These are phyloP conservation scores for Paraescarpia echinospica DNA, from an alignment of 1,140 invertebrate genomes.

Conservation along the genomic window DNA sequence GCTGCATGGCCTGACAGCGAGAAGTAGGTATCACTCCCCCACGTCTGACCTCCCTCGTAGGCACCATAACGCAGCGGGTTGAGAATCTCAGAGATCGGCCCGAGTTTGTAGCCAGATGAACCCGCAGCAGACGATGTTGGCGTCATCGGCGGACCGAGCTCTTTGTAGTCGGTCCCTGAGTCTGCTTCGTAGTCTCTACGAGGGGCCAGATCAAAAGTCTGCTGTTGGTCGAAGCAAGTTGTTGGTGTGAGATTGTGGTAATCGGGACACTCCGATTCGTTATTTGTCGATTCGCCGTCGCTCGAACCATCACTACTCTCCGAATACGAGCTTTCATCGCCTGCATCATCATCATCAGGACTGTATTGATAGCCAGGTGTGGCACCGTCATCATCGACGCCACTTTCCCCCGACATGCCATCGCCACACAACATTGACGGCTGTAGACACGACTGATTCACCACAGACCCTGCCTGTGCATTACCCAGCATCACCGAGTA, in stretches of 20 bases:
- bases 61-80: conserved; percentile 39
- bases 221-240: conserved; percentile 16
- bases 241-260: conserved; percentile 7
- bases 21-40: neutral
- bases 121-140: neutral
- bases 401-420: conserved; percentile 58
- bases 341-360: conserved; percentile 38
- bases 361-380: conserved; percentile 61
- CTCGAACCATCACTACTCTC: conserved; percentile 60
- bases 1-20: neutral
- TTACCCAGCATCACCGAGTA: neutral
- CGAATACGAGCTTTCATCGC: conserved; percentile 67
- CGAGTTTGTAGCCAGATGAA: conserved; percentile 40
- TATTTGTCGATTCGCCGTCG: conserved; percentile 23
- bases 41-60: neutral
- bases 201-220: neutral
- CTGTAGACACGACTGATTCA: conserved; percentile 31
- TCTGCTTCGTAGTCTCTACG: neutral
- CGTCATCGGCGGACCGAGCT: neutral
- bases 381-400: conserved; percentile 66
- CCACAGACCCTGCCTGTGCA: neutral
- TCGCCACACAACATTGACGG: conserved; percentile 49
- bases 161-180: neutral
- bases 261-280: neutral
- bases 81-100: conserved; percentile 51